Base-by-base conservation (phyloP, 1,140 invertebrate species). In the Drosophila willistoni region DNA sequence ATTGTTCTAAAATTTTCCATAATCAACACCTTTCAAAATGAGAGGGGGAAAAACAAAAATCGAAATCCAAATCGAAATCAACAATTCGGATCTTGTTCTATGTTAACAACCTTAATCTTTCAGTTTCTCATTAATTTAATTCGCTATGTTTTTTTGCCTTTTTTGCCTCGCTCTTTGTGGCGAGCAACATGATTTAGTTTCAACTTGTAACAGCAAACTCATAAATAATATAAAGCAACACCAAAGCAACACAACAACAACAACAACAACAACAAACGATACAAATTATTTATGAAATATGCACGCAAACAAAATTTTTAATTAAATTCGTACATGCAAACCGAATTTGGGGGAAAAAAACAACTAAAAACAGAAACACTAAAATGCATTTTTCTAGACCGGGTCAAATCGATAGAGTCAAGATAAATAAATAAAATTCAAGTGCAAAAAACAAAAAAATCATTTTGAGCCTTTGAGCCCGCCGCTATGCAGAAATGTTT, bases 201-300 rank as follows among this genome's bases (percentile, higher is more conserved):
- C 64, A 57, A 55, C 51, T 74, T 68, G 54, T 60, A 67, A 54
- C 66, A 69, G 65, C 62, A 70, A 59, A 67, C 75, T 70, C 83
- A 86, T 86, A 87, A 86, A 86, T 87, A 87, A 86, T 87, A 73
- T 79, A 66, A 73, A 86, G 44, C 71, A 86, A 87, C 71, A 69
- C 66, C 41, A 51, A 54, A 78, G 64, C 66, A 71, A 63, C 41
- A 61, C 51, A 78, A 71, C 66, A 71, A 59, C 34, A 55, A 25
- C 19, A 22, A 34, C n/a, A 57, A 39, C 10, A 55, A 54, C 65
- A 60, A 67, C 68, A 59, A 72, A 75, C 68, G 76, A 83, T 89
- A 86, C 79, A 83, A 82, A 86, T 86, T 86, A 83, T 86, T 86
- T 86, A 82, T 86, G 83, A 86, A 87, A 86, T 83, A 89, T 86